phyloP scores from a whole-genome alignment of 2,888 invertebrate species.

The Drosophila eohydei region DNA sequence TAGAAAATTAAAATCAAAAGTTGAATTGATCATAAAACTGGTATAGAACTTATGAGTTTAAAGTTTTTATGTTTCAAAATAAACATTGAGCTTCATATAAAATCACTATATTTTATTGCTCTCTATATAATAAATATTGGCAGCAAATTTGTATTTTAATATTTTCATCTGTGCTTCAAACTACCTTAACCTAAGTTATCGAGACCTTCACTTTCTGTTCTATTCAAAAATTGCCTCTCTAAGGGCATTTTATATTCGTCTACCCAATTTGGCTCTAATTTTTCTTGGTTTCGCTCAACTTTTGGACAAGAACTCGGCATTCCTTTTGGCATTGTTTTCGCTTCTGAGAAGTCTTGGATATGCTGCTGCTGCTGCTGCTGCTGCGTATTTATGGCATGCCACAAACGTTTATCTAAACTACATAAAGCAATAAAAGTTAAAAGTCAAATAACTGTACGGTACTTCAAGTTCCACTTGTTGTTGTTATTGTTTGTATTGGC shows the following conservation, averaged over 20 bases:
- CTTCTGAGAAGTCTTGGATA: slow-evolving; percentile 33
- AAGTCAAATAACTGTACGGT: slow-evolving; percentile 74
- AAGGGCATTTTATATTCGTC: background rate
- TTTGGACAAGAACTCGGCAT: slow-evolving; percentile 46
- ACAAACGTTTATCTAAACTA: slow-evolving; percentile 81
- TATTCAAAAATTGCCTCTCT: background rate
- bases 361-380: slow-evolving; percentile 38
- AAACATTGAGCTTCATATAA: too few relatives aligned
- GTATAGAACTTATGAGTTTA: too few relatives aligned
- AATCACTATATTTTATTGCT: too few relatives aligned
- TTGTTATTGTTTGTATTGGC: slow-evolving; percentile 18
- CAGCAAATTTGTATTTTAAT: too few relatives aligned
- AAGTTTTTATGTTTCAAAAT: too few relatives aligned
- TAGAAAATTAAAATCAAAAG: too few relatives aligned
- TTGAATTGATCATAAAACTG: too few relatives aligned
- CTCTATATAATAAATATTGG: too few relatives aligned
- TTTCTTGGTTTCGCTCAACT: slow-evolving; percentile 28
- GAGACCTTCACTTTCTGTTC: background rate
- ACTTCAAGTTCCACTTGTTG: slow-evolving; percentile 52
- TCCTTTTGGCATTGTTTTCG: slow-evolving; percentile 55
- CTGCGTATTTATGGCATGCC: slow-evolving; percentile 77
- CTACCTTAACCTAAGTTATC: background rate
- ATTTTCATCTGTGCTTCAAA: background rate
- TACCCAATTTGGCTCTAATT: background rate
- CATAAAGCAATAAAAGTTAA: slow-evolving; percentile 81